A percentile compares a stretch with the other conserved stretches of the same genome.
phyloP scores from a whole-genome alignment of 1,140 invertebrate species.

The Pantala flavescens region DNA sequence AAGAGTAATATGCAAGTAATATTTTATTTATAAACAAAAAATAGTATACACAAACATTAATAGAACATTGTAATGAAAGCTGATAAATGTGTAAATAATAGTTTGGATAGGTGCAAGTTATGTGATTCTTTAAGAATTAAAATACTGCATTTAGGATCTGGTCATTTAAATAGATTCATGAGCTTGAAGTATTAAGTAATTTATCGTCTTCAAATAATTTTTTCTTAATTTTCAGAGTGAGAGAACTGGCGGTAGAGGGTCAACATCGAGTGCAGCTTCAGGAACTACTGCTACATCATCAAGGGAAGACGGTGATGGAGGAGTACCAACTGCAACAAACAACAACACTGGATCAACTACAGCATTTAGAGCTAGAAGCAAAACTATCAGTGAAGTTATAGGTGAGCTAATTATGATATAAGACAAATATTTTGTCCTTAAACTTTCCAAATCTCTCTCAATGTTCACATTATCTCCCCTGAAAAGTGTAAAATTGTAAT shows the following conservation, averaged over 20 bases:
- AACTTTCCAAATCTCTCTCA: not conserved
- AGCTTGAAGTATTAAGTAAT: too few species aligned
- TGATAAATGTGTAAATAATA: too few species aligned
- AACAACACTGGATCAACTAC: constrained; percentile 21
- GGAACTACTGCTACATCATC: not conserved
- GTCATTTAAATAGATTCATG: too few species aligned
- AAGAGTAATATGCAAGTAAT: too few species aligned
- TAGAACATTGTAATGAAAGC: too few species aligned
- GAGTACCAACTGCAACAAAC: not conserved
- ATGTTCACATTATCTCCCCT: not conserved
- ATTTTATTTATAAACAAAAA: too few species aligned
- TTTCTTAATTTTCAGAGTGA: not conserved
- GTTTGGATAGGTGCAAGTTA: too few species aligned
- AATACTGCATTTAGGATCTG: too few species aligned
- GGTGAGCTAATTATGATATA: constrained; percentile 40
- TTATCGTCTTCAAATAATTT: not conserved
- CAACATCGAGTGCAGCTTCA: not conserved
- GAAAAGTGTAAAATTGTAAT: not conserved
- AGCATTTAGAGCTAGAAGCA: constrained; percentile 71
- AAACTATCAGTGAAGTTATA: constrained; percentile 73
- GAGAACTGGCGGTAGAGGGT: not conserved
- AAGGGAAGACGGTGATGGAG: constrained; percentile 3
- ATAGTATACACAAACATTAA: too few species aligned
- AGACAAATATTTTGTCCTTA: not conserved
- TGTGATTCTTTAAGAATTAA: too few species aligned